Evolutionary conservation across 2,888 invertebrate species (phyloP).

Genomic region (Silvanus unidentatus): DNA sequence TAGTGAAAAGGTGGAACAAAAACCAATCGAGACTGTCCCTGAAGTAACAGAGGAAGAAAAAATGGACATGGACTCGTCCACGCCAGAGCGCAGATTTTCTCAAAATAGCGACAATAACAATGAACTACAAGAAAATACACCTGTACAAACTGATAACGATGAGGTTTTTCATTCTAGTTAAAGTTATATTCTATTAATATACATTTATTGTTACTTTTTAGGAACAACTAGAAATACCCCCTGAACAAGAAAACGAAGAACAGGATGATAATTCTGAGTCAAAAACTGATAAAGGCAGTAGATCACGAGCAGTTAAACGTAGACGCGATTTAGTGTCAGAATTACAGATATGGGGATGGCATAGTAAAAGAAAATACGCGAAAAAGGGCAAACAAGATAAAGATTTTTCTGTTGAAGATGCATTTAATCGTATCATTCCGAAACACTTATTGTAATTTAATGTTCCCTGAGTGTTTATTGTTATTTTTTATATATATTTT

Average conservation of each 20-base stretch:
- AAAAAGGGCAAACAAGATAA: slow-evolving; percentile 53
- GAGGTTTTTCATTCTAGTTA: too few species aligned
- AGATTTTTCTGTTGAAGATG: slow-evolving; percentile 63
- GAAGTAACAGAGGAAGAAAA: slow-evolving; percentile 37
- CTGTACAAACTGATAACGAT: slow-evolving; percentile 42
- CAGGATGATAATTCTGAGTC: slow-evolving; percentile 39
- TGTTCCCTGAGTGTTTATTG: slow-evolving; percentile 5
- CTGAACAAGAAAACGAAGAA: slow-evolving; percentile 41
- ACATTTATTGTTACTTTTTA: neutral
- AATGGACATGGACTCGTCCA: slow-evolving; percentile 33
- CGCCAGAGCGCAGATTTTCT: slow-evolving; percentile 36
- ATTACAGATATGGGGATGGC: slow-evolving; percentile 75
- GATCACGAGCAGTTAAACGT: slow-evolving; percentile 48
- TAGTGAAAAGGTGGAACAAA: slow-evolving; percentile 29
- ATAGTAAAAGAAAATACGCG: slow-evolving; percentile 54
- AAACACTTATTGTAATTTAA: slow-evolving; percentile 49
- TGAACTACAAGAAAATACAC: slow-evolving; percentile 37
- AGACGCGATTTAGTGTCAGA: slow-evolving; percentile 67
- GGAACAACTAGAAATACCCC: slow-evolving; percentile 32
- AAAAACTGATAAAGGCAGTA: slow-evolving; percentile 31
- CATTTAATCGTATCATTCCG: slow-evolving; percentile 62
- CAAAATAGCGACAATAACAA: slow-evolving; percentile 39
- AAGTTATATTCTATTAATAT: slow-evolving; percentile 4
- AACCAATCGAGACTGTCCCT: slow-evolving; percentile 17
- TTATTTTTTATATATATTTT: slow-evolving; percentile 9